phyloP scores from a whole-genome alignment of 2,888 invertebrate genomes.

The Siphlonurus alternatus region DNA sequence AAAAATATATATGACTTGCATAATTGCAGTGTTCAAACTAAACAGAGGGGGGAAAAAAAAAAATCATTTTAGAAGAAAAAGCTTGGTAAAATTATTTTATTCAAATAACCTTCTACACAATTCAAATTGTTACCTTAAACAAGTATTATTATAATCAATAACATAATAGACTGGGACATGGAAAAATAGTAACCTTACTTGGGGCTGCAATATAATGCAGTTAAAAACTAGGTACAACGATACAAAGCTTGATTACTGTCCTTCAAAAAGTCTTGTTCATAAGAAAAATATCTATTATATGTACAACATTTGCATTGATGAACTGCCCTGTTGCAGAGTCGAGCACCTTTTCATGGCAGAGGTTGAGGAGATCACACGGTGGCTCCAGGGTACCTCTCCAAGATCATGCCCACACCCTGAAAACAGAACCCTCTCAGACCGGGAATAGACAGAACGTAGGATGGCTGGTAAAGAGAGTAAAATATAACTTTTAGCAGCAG shows the following conservation, averaged over 20 bases:
- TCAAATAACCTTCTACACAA: background rate
- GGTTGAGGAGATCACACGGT: constrained; percentile 15
- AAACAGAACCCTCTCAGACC: no score
- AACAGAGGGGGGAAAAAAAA: background rate
- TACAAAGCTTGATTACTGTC: background rate
- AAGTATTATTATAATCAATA: no score
- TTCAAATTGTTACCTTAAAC: no score
- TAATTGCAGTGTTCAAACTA: no score
- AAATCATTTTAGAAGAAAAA: background rate
- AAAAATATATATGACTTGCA: no score
- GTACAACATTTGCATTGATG: constrained; percentile 9
- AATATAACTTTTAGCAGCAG: no score
- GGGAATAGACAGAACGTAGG: no score
- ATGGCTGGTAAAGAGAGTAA: no score
- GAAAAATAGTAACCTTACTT: background rate
- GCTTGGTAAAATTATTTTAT: background rate
- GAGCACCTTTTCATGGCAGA: background rate
- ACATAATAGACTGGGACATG: background rate
- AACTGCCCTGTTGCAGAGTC: background rate
- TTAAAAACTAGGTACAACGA: background rate
- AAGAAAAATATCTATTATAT: constrained; percentile 7
- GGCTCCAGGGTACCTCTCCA: constrained; percentile 77
- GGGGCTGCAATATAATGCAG: background rate
- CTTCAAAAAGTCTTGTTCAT: constrained; percentile 1
- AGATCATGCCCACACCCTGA: constrained; percentile 74